phyloP scores from a whole-genome alignment of 2,113 vertebrate genomes.

The Channa argus region DNA sequence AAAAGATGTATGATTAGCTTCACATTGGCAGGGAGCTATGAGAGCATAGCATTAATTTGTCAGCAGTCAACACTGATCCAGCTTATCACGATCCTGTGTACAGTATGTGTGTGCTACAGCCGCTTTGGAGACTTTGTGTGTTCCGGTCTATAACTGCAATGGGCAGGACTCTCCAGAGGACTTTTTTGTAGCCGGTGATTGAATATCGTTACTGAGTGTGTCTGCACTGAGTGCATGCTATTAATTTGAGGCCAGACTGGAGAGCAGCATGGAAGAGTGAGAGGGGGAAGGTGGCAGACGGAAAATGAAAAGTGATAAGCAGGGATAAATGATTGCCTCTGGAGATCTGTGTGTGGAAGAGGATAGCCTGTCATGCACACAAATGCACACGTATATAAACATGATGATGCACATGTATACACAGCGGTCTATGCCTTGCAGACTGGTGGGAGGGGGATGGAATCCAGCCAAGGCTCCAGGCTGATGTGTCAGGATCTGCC shows the following conservation, averaged over 20 bases:
- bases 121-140: conserved; percentile 3
- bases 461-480: conserved; percentile 9
- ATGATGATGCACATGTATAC: conserved; percentile 9
- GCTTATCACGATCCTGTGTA: conserved; percentile 43
- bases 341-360: conserved; percentile 56
- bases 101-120: not conserved
- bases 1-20: conserved; percentile 34
- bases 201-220: conserved; percentile 65
- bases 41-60: conserved; percentile 73
- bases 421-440: not conserved
- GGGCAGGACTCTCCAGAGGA: conserved; percentile 56
- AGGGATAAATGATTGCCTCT: conserved; percentile 60
- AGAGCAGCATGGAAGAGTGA: conserved; percentile 44
- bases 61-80: conserved; percentile 68
- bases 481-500: conserved; percentile 24
- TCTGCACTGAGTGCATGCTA: conserved; percentile 71
- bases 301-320: conserved; percentile 70
- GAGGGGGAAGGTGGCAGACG: conserved; percentile 42
- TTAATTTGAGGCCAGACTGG: conserved; percentile 77
- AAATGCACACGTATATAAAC: conserved; percentile 7
- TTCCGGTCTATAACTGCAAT: conserved; percentile 30
- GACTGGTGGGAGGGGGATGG: conserved; percentile 14
- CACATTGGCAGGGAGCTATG: conserved; percentile 53
- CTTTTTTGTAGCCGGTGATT: conserved; percentile 60
- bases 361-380: conserved; percentile 34